Percentiles rank a stretch among this genome's conserved stretches.
Evolutionary conservation across 2,797 vertebrate species (phyloP).

Genomic region (Poecile montanus): DNA sequence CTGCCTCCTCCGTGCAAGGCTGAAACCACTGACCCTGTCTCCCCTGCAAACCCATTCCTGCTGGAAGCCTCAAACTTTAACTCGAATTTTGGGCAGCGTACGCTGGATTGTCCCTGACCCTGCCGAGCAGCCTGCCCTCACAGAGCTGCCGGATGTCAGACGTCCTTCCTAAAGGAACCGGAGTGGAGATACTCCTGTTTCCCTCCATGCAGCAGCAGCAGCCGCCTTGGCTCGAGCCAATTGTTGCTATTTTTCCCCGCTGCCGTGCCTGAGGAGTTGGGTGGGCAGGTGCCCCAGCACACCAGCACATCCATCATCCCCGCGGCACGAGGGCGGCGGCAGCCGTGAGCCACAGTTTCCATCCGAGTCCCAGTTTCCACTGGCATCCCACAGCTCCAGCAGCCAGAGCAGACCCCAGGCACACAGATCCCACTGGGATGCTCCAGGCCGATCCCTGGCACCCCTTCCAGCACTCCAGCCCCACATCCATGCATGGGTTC

Average conservation of each 20-base stretch:
- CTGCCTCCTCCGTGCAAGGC: not conserved
- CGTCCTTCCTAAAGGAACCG: not conserved
- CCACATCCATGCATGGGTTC: accelerated
- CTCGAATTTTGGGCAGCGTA: not conserved
- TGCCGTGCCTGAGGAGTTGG: not conserved
- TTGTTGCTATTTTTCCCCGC: not conserved
- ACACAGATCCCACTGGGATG: not conserved
- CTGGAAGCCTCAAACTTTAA: not conserved
- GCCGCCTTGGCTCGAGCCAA: not conserved
- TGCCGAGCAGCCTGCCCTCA: not conserved
- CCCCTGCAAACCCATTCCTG: not conserved
- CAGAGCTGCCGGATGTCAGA: not conserved
- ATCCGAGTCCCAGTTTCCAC: conserved; percentile 8
- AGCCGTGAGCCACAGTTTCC: conserved; percentile 1
- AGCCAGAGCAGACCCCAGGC: not conserved
- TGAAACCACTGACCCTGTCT: not conserved
- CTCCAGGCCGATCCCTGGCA: not conserved
- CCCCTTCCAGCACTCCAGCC: not conserved
- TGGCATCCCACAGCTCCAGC: not conserved
- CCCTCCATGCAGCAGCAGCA: not conserved
- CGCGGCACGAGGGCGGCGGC: not conserved
- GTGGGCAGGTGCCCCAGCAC: not conserved
- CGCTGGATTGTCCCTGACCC: not conserved
- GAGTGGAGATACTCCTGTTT: not conserved
- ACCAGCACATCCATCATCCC: not conserved